A percentile compares a stretch with the other conserved stretches of the same genome.
phyloP scores from a whole-genome alignment of 2,797 vertebrate genomes.

The Helicolenus hilgendorfi region DNA sequence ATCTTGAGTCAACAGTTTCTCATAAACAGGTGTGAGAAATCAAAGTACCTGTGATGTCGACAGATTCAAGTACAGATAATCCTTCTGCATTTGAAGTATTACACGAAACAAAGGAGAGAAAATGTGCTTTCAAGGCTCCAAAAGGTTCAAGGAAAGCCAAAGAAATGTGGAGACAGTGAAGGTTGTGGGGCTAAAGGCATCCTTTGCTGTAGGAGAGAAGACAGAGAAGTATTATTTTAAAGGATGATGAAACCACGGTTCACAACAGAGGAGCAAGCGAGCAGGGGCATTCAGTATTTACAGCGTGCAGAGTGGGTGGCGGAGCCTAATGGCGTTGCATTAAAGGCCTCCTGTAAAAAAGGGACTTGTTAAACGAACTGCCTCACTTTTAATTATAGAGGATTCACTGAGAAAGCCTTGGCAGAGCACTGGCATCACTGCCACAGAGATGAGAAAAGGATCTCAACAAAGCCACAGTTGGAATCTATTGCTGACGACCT shows the following conservation, averaged over 20 bases:
- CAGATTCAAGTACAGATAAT: background rate
- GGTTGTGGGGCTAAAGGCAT: background rate
- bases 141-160: background rate
- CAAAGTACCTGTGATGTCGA: background rate
- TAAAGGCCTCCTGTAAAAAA: slow-evolving; percentile 50
- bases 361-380: slow-evolving; percentile 47
- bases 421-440: background rate
- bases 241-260: slow-evolving; percentile 7
- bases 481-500: background rate
- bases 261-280: background rate
- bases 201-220: slow-evolving; percentile 14
- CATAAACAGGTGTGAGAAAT: background rate
- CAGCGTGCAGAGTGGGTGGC: slow-evolving; percentile 35
- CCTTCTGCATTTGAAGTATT: background rate
- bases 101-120: background rate
- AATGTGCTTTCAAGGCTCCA: background rate
- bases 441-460: slow-evolving; percentile 4
- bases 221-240: slow-evolving; percentile 12
- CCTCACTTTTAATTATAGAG: slow-evolving; percentile 61
- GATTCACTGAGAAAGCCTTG: slow-evolving; percentile 38
- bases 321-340: slow-evolving; percentile 36
- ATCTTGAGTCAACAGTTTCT: background rate
- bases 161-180: background rate
- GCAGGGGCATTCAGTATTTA: slow-evolving; percentile 61
- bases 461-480: background rate